These are phyloP conservation scores for Nomada fabriciana DNA, from an alignment of 2,888 invertebrate species.

Conservation along the genomic window DNA sequence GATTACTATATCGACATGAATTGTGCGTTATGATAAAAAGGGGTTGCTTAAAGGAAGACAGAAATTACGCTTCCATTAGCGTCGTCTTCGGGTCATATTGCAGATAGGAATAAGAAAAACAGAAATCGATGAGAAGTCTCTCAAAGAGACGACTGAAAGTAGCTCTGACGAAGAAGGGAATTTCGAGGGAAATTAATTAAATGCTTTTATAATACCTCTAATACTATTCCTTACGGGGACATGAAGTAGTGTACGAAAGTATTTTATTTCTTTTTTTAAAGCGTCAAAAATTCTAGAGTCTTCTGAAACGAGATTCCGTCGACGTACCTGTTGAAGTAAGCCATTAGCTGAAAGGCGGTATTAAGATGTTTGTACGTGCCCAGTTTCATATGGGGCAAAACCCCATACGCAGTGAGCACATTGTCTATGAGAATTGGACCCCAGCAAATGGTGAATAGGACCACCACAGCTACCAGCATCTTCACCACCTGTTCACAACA, in stretches of 20 bases:
- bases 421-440: conserved; percentile 88
- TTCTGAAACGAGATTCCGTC: background rate
- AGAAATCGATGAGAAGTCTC: conserved; percentile 4
- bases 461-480: conserved; percentile 90
- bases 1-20: background rate
- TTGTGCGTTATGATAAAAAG: conserved; percentile 10
- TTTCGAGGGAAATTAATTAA: background rate
- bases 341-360: conserved; percentile 88
- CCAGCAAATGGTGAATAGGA: conserved; percentile 90
- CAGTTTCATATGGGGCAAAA: conserved; percentile 85
- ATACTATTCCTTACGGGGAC: background rate
- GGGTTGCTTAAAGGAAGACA: conserved; percentile 40
- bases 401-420: conserved; percentile 87
- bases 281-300: background rate
- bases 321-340: conserved; percentile 88
- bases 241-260: background rate
- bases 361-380: conserved; percentile 87
- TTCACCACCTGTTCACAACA: conserved; percentile 87
- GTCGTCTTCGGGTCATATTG: background rate
- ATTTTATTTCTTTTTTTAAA: too few species aligned
- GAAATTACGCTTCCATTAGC: conserved; percentile 23
- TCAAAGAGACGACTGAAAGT: background rate
- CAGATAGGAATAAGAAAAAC: conserved; percentile 5
- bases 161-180: too few species aligned
- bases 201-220: background rate